A percentile compares a stretch with the other conserved stretches of the same genome.
Conservation (phyloP, 2,113 vertebrate species). For the Podarcis muralis region DNA sequence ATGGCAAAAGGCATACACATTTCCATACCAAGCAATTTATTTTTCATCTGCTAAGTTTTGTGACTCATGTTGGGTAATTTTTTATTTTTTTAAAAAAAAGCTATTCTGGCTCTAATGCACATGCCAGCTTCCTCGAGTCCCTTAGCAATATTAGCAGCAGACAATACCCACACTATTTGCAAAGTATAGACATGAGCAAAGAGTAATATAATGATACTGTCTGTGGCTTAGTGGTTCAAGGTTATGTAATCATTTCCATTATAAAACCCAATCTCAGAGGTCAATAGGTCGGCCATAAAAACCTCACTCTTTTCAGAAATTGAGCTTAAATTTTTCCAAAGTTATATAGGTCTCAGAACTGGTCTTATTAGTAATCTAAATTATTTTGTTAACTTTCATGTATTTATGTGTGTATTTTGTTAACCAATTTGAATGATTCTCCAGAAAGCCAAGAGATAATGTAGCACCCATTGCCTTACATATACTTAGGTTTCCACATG, state of each 20-base stretch:
- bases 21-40: slow-evolving; percentile 45
- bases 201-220: slow-evolving; percentile 63
- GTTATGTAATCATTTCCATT: slow-evolving; percentile 73
- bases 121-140: slow-evolving; percentile 58
- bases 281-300: slow-evolving; percentile 68
- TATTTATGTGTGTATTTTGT: neutral
- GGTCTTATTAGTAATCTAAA: neutral
- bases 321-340: slow-evolving; percentile 7
- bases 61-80: slow-evolving; percentile 62
- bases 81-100: slow-evolving; percentile 6
- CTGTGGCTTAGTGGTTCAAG: slow-evolving; percentile 54
- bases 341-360: too few relatives aligned
- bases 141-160: slow-evolving; percentile 58
- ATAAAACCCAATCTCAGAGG: slow-evolving; percentile 65
- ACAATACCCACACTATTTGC: slow-evolving; percentile 73
- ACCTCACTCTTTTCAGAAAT: slow-evolving; percentile 51
- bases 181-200: slow-evolving; percentile 51
- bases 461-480: neutral
- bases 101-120: slow-evolving; percentile 67
- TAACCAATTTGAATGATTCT: neutral
- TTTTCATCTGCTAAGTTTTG: slow-evolving; percentile 49
- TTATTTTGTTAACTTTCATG: neutral
- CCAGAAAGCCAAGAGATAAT: neutral
- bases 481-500: too few relatives aligned
- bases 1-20: neutral